Evolutionary conservation across 2,113 vertebrate species (phyloP).

Genomic region (Onychostoma macrolepis): DNA sequence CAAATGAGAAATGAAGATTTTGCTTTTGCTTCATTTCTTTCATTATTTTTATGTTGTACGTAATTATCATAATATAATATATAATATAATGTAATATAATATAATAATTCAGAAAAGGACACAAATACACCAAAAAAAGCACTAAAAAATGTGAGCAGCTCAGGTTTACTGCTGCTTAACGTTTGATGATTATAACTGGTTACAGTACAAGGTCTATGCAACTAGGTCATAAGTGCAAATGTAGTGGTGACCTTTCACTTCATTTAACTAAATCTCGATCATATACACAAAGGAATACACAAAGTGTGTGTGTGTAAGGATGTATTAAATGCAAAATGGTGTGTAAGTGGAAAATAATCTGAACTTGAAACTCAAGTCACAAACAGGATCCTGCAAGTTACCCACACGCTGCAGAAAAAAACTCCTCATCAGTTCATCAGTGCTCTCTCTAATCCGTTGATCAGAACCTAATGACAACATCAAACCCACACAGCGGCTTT

Average conservation of each 20-base stretch:
- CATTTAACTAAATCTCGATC: not conserved
- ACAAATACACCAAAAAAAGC: too few relatives aligned
- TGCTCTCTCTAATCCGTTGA: not conserved
- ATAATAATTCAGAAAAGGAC: too few relatives aligned
- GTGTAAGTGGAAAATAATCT: not conserved
- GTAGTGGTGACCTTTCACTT: not conserved
- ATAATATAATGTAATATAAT: too few relatives aligned
- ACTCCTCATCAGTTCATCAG: not conserved
- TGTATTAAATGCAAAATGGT: not conserved
- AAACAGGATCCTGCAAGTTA: not conserved
- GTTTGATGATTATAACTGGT: too few relatives aligned
- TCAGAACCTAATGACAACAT: not conserved
- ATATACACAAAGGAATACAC: too few relatives aligned
- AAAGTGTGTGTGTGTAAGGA: not conserved
- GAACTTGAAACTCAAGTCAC: not conserved
- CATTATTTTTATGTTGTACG: too few relatives aligned
- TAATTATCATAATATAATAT: too few relatives aligned
- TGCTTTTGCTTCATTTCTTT: too few relatives aligned
- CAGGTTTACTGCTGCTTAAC: too few relatives aligned
- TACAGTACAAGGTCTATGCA: not conserved
- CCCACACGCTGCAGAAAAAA: not conserved
- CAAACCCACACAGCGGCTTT: conserved; percentile 2
- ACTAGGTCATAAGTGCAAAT: not conserved
- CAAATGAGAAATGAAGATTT: too few relatives aligned
- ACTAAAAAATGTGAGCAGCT: too few relatives aligned